Base-by-base conservation (phyloP, 2,797 vertebrate genomes). In the Artibeus lituratus region DNA sequence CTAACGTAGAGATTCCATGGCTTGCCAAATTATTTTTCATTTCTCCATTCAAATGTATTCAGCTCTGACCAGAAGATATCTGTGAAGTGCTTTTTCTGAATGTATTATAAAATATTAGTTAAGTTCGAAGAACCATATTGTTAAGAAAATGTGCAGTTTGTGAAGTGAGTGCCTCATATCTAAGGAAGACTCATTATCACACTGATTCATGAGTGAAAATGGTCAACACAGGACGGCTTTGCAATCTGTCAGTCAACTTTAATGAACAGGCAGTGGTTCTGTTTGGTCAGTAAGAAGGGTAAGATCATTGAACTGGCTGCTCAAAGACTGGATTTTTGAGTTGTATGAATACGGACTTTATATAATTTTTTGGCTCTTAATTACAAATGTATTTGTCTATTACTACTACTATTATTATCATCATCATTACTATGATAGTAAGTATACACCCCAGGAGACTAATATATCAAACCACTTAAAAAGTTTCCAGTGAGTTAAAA, bases 21-120 rank as follows among this genome's bases (percentile, higher is more conserved):
- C 26, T 95, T 59, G 37, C 53, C 69, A 92, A 92, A 29, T 80
- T 74, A n/a, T 72, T 87, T 77, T 42, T 35, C n/a, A 39, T 77
- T 77, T 92, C 10, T 92, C 22, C 35, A 67, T 84, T 72, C 51
- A 84, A 8, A 88, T 80, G 69, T 84, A 83, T 67, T 94, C 94
- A 83, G 6, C 18, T 86, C 35, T 5, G 0, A 19, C 26, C 49
- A 72, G 42, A 67, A 94, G 7, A 95, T 44, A 47, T 53, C 72
- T 87, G 26, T 49, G 42, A 86, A 87, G 29, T 42, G 89, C 5
- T 70, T 94, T 88, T 80, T 39, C 47, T 70, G 80, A 72, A 14
- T 10, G 0, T 14, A 29, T 42, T 83, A 1, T 47, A 87, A 85
- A 72, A 92, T 11, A 57, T 24, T 87, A n/a, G n/a, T 22, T 93